Evolutionary conservation across 1,140 invertebrate genomes (phyloP).

Genomic region (Drosophila carrolli): DNA sequence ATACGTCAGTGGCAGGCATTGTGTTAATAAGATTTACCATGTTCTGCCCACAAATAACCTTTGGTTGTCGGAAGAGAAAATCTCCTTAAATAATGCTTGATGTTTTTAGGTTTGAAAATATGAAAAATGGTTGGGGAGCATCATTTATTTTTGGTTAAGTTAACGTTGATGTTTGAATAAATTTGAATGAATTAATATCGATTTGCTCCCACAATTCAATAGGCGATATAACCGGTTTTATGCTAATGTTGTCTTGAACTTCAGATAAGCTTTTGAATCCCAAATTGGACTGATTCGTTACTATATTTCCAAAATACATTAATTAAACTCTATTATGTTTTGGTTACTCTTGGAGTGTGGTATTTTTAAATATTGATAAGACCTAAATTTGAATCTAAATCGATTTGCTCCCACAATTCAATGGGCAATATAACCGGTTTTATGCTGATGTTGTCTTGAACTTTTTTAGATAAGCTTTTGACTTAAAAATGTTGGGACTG

Average conservation of each 20-base stretch:
- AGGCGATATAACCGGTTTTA: conserved; percentile 19
- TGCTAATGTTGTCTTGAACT: conserved; percentile 11
- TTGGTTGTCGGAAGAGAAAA: conserved; percentile 33
- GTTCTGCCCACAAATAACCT: conserved; percentile 30
- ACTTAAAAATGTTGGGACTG: background rate
- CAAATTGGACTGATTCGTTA: too few species aligned
- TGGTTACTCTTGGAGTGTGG: too few species aligned
- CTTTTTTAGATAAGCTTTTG: conserved; percentile 18
- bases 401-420: conserved; percentile 34
- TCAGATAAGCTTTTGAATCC: conserved; percentile 14
- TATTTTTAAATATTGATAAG: too few species aligned
- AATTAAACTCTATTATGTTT: too few species aligned
- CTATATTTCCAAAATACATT: too few species aligned
- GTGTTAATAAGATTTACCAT: conserved; percentile 17
- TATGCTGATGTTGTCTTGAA: conserved; percentile 6
- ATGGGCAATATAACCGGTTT: conserved; percentile 23
- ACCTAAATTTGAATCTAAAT: background rate
- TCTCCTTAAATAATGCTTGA: conserved; percentile 9
- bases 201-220: conserved; percentile 36
- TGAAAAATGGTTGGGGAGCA: conserved; percentile 10
- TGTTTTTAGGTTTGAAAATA: background rate
- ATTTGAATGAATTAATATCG: conserved; percentile 15
- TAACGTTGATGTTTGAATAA: conserved; percentile 5
- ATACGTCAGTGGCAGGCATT: conserved; percentile 1
- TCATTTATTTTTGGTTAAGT: background rate